Conservation (phyloP, 2,113 vertebrate species). For the Neomonachus schauinslandi region DNA sequence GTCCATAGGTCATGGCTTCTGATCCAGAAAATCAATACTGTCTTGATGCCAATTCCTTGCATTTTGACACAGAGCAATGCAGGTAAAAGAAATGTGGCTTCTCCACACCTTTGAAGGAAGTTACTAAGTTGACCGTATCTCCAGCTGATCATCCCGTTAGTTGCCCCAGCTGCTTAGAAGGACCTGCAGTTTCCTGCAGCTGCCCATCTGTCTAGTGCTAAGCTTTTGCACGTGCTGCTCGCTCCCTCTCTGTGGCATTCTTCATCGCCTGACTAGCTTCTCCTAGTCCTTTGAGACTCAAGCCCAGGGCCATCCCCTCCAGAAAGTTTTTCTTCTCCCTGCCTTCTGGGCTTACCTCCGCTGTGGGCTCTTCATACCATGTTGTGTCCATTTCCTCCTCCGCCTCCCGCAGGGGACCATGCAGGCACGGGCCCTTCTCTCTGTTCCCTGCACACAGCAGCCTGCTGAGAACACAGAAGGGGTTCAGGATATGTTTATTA, state of each 20-base stretch:
- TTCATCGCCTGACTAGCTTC: not conserved
- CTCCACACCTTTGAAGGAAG: not conserved
- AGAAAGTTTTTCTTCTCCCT: not conserved
- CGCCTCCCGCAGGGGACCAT: not conserved
- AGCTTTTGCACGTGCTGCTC: not conserved
- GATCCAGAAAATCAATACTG: constrained; percentile 16
- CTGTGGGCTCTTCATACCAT: not conserved
- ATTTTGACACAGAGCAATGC: constrained; percentile 33
- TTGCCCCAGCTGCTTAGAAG: not conserved
- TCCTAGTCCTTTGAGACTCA: not conserved
- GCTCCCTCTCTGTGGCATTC: not conserved
- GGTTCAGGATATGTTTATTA: not conserved
- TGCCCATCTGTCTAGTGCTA: not conserved
- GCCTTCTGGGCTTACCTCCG: not conserved
- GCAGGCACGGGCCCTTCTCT: not conserved
- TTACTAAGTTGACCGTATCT: not conserved
- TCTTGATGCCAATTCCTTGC: constrained; percentile 18
- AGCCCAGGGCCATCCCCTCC: not conserved
- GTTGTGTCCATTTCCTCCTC: not conserved
- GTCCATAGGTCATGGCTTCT: constrained; percentile 29
- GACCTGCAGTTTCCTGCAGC: not conserved
- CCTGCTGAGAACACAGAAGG: not conserved
- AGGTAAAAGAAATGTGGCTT: constrained; percentile 31
- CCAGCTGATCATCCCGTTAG: not conserved
- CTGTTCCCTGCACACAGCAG: not conserved